These are phyloP conservation scores for Drymodes brunneopygia DNA, from an alignment of 2,113 vertebrate species.

Conservation along the genomic window DNA sequence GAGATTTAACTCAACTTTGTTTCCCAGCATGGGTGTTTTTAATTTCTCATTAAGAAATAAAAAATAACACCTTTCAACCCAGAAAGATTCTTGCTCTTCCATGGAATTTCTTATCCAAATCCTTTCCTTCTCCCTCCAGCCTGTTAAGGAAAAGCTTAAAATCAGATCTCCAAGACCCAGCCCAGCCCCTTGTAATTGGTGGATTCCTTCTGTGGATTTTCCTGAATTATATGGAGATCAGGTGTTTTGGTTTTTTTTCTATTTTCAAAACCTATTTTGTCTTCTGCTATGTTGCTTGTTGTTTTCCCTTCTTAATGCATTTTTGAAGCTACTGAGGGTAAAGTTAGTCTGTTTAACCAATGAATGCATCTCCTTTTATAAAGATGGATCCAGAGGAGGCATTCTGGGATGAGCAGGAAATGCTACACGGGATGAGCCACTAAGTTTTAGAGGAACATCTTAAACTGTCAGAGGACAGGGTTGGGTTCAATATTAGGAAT, in stretches of 20 bases:
- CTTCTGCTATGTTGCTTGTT: not conserved
- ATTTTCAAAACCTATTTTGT: not conserved
- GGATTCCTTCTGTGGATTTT: not conserved
- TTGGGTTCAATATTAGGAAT: not conserved
- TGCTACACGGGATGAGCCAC: rapidly evolving
- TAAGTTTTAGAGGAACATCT: not conserved
- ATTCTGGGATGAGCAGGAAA: not conserved
- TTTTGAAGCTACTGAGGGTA: not conserved
- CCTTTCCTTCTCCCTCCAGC: not conserved
- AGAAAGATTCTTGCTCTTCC: not conserved
- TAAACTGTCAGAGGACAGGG: not conserved
- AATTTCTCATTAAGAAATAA: not conserved
- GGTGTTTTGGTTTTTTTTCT: not conserved
- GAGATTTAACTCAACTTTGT: slow-evolving; percentile 60
- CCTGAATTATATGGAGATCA: not conserved
- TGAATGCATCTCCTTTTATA: not conserved
- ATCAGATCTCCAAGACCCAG: not conserved
- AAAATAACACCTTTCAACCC: not conserved
- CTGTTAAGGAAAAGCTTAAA: not conserved
- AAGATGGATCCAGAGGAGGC: not conserved
- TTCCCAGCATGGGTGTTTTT: not conserved
- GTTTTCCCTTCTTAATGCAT: not conserved
- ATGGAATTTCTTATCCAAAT: not conserved
- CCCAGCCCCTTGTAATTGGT: not conserved
- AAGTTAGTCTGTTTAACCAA: not conserved